Percentiles rank a stretch among this genome's conserved stretches.
phyloP scores from a whole-genome alignment of 2,888 invertebrate species.

The Pterostichus niger region DNA sequence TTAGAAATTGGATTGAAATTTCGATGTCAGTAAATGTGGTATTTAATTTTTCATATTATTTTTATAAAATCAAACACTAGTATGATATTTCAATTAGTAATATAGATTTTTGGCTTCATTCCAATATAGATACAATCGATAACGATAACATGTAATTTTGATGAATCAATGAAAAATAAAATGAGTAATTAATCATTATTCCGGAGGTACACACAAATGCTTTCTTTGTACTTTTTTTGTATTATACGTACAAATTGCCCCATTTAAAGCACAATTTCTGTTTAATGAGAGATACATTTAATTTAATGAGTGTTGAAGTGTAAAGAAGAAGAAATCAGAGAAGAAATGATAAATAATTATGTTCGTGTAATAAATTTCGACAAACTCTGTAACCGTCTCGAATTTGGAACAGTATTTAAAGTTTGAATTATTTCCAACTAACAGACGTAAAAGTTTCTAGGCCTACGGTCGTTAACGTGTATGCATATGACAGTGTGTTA shows the following conservation, averaged over 20 bases:
- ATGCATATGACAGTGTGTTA: slow-evolving; percentile 26
- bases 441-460: slow-evolving; percentile 34
- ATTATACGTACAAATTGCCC: not conserved
- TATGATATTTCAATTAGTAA: slow-evolving; percentile 8
- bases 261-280: slow-evolving; percentile 13
- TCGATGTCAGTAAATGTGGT: too few relatives aligned
- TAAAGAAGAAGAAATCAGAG: slow-evolving; percentile 10
- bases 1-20: too few relatives aligned
- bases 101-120: not conserved
- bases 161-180: not conserved
- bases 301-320: slow-evolving; percentile 25
- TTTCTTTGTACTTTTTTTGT: slow-evolving; percentile 9
- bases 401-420: slow-evolving; percentile 29
- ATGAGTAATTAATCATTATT: not conserved
- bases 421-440: slow-evolving; percentile 39
- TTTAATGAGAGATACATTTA: slow-evolving; percentile 12
- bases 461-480: slow-evolving; percentile 42
- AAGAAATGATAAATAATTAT: slow-evolving; percentile 33
- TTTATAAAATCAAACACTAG: too few relatives aligned
- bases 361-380: slow-evolving; percentile 5
- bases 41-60: too few relatives aligned
- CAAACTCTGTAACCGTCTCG: slow-evolving; percentile 11
- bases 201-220: not conserved
- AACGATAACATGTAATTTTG: not conserved
- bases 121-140: not conserved